Evolutionary conservation across 2,797 vertebrate genomes (phyloP), one percentile per base, ranked within the genome.

Genomic region (Rhinella marina): DNA sequence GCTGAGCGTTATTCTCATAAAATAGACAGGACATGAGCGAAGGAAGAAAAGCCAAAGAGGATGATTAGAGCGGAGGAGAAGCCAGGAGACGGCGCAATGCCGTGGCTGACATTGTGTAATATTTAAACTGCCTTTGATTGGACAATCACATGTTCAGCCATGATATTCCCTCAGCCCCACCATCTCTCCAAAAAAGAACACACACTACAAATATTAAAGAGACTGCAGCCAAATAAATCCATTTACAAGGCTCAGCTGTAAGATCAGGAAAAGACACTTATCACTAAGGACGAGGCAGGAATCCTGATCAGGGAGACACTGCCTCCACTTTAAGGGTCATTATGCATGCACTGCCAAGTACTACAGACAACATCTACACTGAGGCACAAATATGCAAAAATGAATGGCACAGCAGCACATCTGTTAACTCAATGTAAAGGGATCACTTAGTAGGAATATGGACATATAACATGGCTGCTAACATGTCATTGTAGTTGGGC

Each of bases 81-180:
- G 64, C 50, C 3, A 32, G 17, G 72, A 84, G 27, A 54, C 9
- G 56, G 57, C 66, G 52, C 25, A 32, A 25, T 23, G 29, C 16
- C 27, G 48, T 16, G 7, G 72, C 25, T 89, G 83, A 88, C 83
- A 82, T 27, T 32, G 59, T 41, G 54, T 81, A 73, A 85, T 86
- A 79, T 23, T 25, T 76, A 85, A 66, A 77, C 79, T 86, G 52
- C 52, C 54, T 82, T 86, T 88, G 77, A 89, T 89, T 89, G 41
- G 84, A 82, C 84, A 86, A 89, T 86, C 29, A 25, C 88, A 89
- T 86, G 84, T 89, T 86, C 84, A 86, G 88, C 88, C 88, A 89
- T 89, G 88, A 89, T 86, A 29, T 77, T 14, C 32, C 76, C 57
- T 77, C 21, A 23, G 52, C 52, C 19, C 48, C 14, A 48, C 16